These are phyloP conservation scores for Drosophila putrida DNA, from an alignment of 2,888 invertebrate species.

Conservation along the genomic window DNA sequence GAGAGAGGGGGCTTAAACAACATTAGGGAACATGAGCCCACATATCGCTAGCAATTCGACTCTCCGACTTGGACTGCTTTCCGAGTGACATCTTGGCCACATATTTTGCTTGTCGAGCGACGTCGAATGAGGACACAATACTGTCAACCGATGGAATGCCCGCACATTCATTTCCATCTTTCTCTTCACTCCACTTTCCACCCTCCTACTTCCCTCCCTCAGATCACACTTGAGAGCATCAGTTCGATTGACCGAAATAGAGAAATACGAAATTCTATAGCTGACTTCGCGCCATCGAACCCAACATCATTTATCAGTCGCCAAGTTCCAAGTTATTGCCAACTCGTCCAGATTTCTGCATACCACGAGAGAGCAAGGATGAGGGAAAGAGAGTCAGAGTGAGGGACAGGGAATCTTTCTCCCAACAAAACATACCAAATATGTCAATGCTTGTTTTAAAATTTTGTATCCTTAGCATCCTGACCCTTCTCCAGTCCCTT, in stretches of 20 bases:
- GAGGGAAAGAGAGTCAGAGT: neutral
- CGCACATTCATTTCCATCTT: conserved; percentile 78
- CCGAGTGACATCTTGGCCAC: conserved; percentile 79
- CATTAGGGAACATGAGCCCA: conserved; percentile 60
- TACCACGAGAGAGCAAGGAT: conserved; percentile 39
- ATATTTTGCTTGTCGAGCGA: conserved; percentile 80
- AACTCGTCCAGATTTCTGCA: conserved; percentile 77
- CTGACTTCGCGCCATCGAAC: conserved; percentile 53
- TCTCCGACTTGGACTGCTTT: conserved; percentile 30
- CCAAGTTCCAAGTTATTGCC: conserved; percentile 65
- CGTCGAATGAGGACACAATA: conserved; percentile 76
- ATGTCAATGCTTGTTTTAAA: conserved; percentile 70
- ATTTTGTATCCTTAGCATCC: conserved; percentile 35
- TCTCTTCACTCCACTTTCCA: neutral
- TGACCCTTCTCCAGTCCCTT: neutral
- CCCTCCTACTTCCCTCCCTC: neutral
- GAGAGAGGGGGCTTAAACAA: conserved; percentile 6
- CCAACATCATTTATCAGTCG: conserved; percentile 78
- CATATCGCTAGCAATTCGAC: conserved; percentile 44
- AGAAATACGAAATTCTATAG: conserved; percentile 79
- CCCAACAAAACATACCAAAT: conserved; percentile 61
- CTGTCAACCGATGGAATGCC: conserved; percentile 78
- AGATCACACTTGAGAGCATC: conserved; percentile 49
- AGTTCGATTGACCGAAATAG: conserved; percentile 83
- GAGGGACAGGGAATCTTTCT: neutral